Base-by-base conservation (phyloP, 2,888 invertebrate genomes). In the Tiliacea aurago region DNA sequence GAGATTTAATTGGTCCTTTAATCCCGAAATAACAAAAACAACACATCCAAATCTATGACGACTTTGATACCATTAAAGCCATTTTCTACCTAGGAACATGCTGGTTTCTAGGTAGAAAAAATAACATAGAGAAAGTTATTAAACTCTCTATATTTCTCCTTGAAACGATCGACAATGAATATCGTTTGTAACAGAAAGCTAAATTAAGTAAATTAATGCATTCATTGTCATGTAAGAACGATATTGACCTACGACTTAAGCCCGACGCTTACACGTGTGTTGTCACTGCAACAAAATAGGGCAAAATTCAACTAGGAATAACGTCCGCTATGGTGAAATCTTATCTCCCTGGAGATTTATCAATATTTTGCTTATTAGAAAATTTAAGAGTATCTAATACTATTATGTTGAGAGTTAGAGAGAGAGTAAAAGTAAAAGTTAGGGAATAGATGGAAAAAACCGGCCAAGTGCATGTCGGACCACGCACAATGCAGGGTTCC, bases 121-220 rank as follows among this genome's bases (percentile, higher is more conserved):
- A n/a, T 51, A n/a, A 20, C 20, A 47, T 47, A 18, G 5, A 41
- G 13, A n/a, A 59, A 61, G 28, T 47, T 45, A 51, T 47, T 55
- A 53, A 33, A 28, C 45, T 61, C 53, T 61, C 20, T 18, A 53
- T 47, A 37, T 53, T 37, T 61, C 18, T 33, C 59, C 15, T 53
- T 61, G 33, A 66, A 51, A 62, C 49, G 4, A 23, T 59, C 37
- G 18, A 53, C 45, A 64, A 28, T 70, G 56, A 59, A 70, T 41
- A 55, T 20, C 3, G 33, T 61, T 47, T 41, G 37, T 55, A 68
- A 62, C 51, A 13, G 37, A 23, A 33, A 66, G 13, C 1, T 67
- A 65, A 68, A 74, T 69, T 69, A 81, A 51, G 51, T 74, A 56
- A 81, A 84, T 81, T 23, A 67, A 81, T 75, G 63, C 80, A 55